These are phyloP conservation scores for Asobara japonica DNA, from an alignment of 1,140 invertebrate genomes.

Conservation along the genomic window DNA sequence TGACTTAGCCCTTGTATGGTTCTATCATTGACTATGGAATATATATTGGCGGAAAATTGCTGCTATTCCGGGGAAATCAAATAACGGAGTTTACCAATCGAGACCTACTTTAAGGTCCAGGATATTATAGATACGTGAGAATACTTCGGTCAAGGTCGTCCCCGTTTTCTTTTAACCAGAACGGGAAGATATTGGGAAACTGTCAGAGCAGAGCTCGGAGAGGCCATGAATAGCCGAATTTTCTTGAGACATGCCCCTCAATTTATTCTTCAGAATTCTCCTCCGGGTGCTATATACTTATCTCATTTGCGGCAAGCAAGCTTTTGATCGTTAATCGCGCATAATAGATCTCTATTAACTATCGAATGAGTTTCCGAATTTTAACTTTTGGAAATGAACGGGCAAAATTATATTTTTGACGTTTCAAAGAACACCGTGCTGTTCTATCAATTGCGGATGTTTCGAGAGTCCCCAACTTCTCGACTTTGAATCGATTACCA, in stretches of 20 bases:
- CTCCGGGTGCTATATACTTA: background rate
- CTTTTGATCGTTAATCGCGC: background rate
- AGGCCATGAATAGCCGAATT: constrained; percentile 12
- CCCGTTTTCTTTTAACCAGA: background rate
- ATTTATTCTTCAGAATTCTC: background rate
- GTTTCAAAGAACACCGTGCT: too few species aligned
- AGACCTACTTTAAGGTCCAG: background rate
- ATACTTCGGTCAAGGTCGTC: constrained; percentile 3
- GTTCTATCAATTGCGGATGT: too few species aligned
- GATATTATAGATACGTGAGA: background rate
- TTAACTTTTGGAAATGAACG: background rate
- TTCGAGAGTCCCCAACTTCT: too few species aligned
- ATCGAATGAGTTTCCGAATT: background rate
- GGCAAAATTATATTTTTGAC: too few species aligned
- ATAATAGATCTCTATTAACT: too few species aligned
- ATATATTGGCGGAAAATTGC: background rate
- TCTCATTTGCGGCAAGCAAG: background rate
- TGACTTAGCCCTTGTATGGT: too few species aligned
- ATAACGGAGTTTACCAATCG: constrained; percentile 6
- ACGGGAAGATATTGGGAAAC: constrained; percentile 3
- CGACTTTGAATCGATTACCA: too few species aligned
- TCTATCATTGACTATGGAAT: background rate
- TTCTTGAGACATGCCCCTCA: background rate
- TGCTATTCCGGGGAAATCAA: background rate
- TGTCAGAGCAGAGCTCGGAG: background rate